Base-by-base conservation (phyloP, 2,113 vertebrate genomes). In the Himantopus leucocephalus region DNA sequence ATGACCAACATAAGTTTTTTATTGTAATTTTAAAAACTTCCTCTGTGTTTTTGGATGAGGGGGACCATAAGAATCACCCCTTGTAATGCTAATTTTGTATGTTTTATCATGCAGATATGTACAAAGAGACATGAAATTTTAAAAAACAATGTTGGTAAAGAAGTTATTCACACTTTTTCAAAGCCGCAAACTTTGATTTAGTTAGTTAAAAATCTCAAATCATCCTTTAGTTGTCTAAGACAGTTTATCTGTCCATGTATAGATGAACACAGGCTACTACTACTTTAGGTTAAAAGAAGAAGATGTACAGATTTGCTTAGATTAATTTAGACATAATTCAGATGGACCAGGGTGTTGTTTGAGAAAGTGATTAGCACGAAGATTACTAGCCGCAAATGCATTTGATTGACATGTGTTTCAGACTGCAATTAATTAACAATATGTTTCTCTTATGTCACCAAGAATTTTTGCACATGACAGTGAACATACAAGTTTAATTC, bases 381-480 rank as follows among this genome's bases (percentile, higher is more conserved):
- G 90, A 94, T 80, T 96, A 97, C 93, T 96, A 94, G 94, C 92
- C 21, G 0, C 94, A 94, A 95, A 87, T 47, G 73, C 27, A 58
- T 94, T 94, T 97, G 96, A 97, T 87, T 97, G 96, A 88, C 94
- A 91, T 74, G 93, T 94, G 82, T 95, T 96, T 97, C 92, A 96
- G 95, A 85, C 94, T 82, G 90, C 75, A 96, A 94, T 97, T 97
- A 96, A 97, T 89, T 97, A 93, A 90, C 97, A 96, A 92, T 96
- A 96, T 95, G 94, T 76, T 97, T 97, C 81, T 92, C 50, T 96
- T 94, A 91, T 82, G 68, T 68, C 76, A 96, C 86, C 72, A 85
- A 76, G 84, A 94, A 82, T 95, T 96, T 96, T 96, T 95, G 86
- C 75, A 87, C 58, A 43, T 1, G 7, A 66, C 37, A n/a, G 77